phyloP scores from a whole-genome alignment of 2,888 invertebrate species.

The Ormyrus rosae region DNA sequence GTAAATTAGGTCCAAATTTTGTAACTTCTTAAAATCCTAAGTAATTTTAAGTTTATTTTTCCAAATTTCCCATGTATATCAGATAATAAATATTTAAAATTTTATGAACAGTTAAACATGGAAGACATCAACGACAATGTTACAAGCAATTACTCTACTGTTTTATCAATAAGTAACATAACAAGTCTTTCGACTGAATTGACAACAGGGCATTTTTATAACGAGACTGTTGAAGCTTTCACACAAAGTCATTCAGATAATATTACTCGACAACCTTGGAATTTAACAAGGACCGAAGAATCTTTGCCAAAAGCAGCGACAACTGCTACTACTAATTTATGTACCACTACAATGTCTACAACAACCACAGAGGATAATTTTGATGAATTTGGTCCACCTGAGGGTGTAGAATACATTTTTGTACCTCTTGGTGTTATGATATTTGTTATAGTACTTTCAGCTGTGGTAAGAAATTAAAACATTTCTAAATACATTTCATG shows the following conservation, averaged over 20 bases:
- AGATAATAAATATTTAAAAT: not conserved
- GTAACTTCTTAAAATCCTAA: not conserved
- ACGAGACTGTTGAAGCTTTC: slow-evolving; percentile 35
- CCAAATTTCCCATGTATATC: not conserved
- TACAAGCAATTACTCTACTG: slow-evolving; percentile 40
- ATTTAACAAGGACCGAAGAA: slow-evolving; percentile 35
- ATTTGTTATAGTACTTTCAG: slow-evolving; percentile 72
- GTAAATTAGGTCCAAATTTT: not conserved
- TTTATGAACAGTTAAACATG: slow-evolving; percentile 10
- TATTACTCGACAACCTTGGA: slow-evolving; percentile 43
- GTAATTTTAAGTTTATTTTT: not conserved
- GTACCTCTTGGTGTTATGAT: slow-evolving; percentile 73
- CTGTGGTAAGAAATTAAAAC: slow-evolving; percentile 67
- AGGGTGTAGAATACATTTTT: slow-evolving; percentile 74
- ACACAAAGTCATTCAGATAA: slow-evolving; percentile 37
- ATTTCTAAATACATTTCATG: not conserved
- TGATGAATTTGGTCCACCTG: slow-evolving; percentile 73
- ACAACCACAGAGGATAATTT: slow-evolving; percentile 68
- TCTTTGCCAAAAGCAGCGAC: slow-evolving; percentile 52
- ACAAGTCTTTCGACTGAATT: slow-evolving; percentile 34
- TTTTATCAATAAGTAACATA: slow-evolving; percentile 25
- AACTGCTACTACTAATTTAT: slow-evolving; percentile 44
- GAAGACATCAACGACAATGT: slow-evolving; percentile 33
- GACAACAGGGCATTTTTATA: slow-evolving; percentile 34
- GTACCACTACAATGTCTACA: slow-evolving; percentile 60